Conservation (phyloP, 1,140 invertebrate genomes). For the Dreissena polymorpha region DNA sequence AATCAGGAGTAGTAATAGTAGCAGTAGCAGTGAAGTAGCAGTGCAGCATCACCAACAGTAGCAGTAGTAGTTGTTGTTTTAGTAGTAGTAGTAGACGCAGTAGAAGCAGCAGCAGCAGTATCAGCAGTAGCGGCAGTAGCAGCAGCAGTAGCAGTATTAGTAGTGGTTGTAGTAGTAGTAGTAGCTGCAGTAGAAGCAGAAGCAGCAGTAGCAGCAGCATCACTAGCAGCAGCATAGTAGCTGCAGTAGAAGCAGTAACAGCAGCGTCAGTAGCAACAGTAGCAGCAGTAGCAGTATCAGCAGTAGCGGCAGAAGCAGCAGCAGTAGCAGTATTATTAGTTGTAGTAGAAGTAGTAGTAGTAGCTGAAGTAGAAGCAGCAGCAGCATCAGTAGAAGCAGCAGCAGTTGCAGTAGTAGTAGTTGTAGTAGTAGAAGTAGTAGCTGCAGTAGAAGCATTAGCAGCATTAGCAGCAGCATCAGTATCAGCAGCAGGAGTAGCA, state of each 20-base stretch:
- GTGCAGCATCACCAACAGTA: too few species aligned
- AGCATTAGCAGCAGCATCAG: neutral
- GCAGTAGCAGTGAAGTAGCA: too few species aligned
- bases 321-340: conserved; percentile 27
- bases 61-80: too few species aligned
- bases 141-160: too few species aligned
- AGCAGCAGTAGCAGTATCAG: conserved; percentile 57
- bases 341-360: conserved; percentile 37
- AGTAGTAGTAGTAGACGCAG: too few species aligned
- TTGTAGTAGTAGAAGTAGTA: conserved; percentile 55
- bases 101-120: too few species aligned
- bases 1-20: too few species aligned
- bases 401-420: conserved; percentile 56
- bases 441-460: conserved; percentile 55
- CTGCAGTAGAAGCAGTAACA: conserved; percentile 53
- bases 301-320: conserved; percentile 45
- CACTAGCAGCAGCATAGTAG: conserved; percentile 56
- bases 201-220: conserved; percentile 50
- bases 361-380: too few species aligned
- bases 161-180: neutral
- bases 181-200: neutral
- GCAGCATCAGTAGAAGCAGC: conserved; percentile 40
- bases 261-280: conserved; percentile 53
- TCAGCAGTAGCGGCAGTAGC: too few species aligned
- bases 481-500: conserved; percentile 58